These are phyloP conservation scores for Oasisia sp. DNA, from an alignment of 2,888 invertebrate species.

Conservation along the genomic window DNA sequence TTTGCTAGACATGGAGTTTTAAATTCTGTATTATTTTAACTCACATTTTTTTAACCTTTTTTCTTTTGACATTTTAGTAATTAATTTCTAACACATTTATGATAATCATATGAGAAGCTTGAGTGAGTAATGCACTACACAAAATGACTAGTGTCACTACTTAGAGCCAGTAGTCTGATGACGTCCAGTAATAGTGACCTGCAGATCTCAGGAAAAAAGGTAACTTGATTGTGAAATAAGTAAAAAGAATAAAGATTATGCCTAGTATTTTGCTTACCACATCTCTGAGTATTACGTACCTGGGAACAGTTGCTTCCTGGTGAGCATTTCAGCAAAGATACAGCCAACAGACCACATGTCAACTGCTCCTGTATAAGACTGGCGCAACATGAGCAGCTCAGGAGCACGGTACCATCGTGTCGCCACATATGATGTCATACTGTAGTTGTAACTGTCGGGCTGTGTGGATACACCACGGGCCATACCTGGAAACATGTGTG, in stretches of 20 bases:
- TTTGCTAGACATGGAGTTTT: no score
- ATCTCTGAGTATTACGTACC: constrained; percentile 33
- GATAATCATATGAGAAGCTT: no score
- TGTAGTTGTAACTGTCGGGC: constrained; percentile 50
- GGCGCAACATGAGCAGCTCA: constrained; percentile 65
- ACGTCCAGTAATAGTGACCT: no score
- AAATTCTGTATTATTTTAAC: no score
- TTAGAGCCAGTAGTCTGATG: no score
- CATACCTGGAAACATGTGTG: constrained; percentile 55
- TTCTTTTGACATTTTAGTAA: no score
- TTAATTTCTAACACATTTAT: no score
- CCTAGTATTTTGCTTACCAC: background rate
- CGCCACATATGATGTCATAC: constrained; percentile 68
- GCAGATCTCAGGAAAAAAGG: no score
- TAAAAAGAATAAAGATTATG: constrained; percentile 17
- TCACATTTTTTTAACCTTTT: no score
- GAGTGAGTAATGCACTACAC: no score
- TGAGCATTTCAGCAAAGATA: constrained; percentile 69
- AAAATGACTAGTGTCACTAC: no score
- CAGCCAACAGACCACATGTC: constrained; percentile 70
- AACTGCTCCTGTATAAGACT: constrained; percentile 66
- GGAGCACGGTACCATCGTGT: constrained; percentile 67
- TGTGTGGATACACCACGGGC: constrained; percentile 55
- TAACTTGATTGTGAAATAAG: no score
- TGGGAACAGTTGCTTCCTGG: constrained; percentile 68